phyloP scores from a whole-genome alignment of 1,140 invertebrate genomes.

The Ceratitis capitata region DNA sequence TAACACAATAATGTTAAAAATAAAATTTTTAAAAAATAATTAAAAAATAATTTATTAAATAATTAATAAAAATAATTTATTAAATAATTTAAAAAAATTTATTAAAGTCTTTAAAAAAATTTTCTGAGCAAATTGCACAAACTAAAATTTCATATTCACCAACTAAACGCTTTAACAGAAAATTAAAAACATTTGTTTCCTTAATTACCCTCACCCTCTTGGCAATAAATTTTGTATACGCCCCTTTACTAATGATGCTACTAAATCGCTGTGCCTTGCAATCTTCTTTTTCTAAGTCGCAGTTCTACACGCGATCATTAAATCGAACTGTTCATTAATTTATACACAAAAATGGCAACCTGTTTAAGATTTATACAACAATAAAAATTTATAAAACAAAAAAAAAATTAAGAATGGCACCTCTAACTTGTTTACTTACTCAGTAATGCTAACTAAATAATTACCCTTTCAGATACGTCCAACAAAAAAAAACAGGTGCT shows the following conservation, averaged over 20 bases:
- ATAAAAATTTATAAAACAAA: background rate
- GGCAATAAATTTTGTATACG: background rate
- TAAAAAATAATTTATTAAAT: too few relatives aligned
- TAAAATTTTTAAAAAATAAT: too few relatives aligned
- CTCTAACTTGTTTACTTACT: background rate
- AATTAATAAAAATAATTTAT: too few relatives aligned
- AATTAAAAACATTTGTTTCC: background rate
- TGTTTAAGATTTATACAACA: background rate
- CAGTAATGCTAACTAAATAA: background rate
- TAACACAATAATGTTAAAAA: too few relatives aligned
- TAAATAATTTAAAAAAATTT: too few relatives aligned
- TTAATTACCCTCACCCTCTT: background rate
- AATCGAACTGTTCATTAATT: conserved; percentile 7
- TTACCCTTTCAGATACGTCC: background rate
- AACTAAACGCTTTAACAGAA: too few relatives aligned
- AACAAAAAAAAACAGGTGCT: background rate
- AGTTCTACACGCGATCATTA: background rate
- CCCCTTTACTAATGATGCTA: background rate
- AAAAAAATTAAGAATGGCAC: background rate
- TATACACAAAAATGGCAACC: conserved; percentile 11
- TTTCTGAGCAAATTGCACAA: too few relatives aligned
- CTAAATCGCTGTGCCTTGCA: background rate
- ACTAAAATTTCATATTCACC: too few relatives aligned
- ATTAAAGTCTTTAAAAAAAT: too few relatives aligned
- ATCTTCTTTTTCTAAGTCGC: background rate